Percentiles rank a stretch among this genome's conserved stretches.
Evolutionary conservation across 2,888 invertebrate genomes (phyloP).

Genomic region (Chloroclystis v-ata): DNA sequence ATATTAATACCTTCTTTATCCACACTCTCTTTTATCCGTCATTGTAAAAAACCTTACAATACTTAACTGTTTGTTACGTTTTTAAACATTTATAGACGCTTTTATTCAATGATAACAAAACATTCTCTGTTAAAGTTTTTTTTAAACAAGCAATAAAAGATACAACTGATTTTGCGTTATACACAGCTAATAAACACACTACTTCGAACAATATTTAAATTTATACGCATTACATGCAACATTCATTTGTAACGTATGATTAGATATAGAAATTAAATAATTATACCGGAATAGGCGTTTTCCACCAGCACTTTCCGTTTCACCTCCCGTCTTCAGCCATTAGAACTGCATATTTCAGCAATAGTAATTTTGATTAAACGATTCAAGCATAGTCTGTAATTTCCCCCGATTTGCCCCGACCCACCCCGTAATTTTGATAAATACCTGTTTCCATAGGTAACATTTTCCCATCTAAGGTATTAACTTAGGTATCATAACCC

Average conservation of each 20-base stretch:
- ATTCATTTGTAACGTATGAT: not conserved
- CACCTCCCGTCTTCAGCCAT: conserved; percentile 21
- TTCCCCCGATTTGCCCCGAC: conserved; percentile 17
- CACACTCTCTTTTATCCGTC: conserved; percentile 9
- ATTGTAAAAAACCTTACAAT: conserved; percentile 12
- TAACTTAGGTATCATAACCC: conserved; percentile 4
- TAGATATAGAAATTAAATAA: not conserved
- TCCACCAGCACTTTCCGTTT: conserved; percentile 4
- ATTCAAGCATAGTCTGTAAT: conserved; percentile 14
- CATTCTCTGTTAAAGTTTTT: no score
- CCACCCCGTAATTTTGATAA: conserved; percentile 17
- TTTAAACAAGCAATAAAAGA: no score
- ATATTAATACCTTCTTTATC: conserved; percentile 15
- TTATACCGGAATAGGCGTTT: not conserved
- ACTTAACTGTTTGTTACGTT: conserved; percentile 1
- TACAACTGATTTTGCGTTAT: no score
- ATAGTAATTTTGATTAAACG: conserved; percentile 26
- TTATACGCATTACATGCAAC: no score
- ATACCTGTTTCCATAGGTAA: conserved; percentile 14
- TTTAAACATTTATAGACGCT: conserved; percentile 2
- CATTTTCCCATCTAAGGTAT: conserved; percentile 24
- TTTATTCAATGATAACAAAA: not conserved
- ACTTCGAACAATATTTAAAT: no score
- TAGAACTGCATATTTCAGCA: conserved; percentile 28
- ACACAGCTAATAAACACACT: no score